A percentile compares a stretch with the other conserved stretches of the same genome.
These are phyloP conservation scores for Gobio occitaniae DNA, from an alignment of 2,797 vertebrate genomes.

Conservation along the genomic window DNA sequence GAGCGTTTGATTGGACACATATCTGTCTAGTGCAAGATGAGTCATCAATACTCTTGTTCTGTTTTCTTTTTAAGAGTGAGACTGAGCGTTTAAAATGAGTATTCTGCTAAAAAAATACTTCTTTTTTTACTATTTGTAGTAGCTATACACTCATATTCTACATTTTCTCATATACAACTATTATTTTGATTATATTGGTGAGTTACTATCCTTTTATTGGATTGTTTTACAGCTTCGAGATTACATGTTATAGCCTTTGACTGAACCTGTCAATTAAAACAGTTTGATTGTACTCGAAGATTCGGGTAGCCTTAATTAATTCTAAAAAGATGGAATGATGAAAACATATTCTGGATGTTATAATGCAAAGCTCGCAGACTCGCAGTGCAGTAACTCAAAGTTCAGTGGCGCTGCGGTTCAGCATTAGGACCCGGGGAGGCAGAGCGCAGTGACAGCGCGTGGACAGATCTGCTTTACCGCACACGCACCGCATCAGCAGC, in stretches of 20 bases:
- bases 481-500: conserved; percentile 80
- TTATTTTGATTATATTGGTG: not conserved
- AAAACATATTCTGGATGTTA: not conserved
- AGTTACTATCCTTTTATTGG: not conserved
- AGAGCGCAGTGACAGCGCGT: conserved; percentile 58
- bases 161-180: not conserved
- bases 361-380: not conserved
- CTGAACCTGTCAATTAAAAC: not conserved
- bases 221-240: not conserved
- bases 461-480: conserved; percentile 81
- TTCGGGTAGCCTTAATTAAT: not conserved
- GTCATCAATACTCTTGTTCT: not conserved
- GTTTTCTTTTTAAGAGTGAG: not conserved
- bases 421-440: conserved; percentile 89
- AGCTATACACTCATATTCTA: not conserved
- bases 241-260: not conserved
- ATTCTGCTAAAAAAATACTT: not conserved
- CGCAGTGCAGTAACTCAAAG: not conserved
- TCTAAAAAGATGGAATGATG: not conserved
- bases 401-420: conserved; percentile 48
- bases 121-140: not conserved
- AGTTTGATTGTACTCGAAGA: not conserved
- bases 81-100: not conserved
- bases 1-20: not conserved
- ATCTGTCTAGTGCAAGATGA: not conserved